Evolutionary conservation across 2,888 invertebrate species (phyloP), one percentile per base, ranked within the genome.

Genomic region (Morinoia aosen): DNA sequence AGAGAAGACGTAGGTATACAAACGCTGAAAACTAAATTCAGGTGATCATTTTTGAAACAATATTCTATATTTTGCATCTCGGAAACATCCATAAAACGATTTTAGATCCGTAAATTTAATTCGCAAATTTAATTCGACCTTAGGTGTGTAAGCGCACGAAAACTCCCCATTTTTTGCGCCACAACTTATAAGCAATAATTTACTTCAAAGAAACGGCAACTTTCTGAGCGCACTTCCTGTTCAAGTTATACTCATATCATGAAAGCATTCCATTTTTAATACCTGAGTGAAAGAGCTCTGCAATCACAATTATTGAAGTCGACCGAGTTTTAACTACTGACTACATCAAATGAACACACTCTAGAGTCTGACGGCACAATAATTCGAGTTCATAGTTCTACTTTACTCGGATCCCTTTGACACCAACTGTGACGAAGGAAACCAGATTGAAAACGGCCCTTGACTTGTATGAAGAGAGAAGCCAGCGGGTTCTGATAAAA

Each of bases 391-490:
- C 76, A 33, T 25, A 76, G 76, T 76, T 76, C 76, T 25, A 76
- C 76, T 76, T 76, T 76, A 33, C 25, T 76, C 19, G 25, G 76
- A 14, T 40, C 90, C 39, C 40, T 90, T 90, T 40, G 90, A 90
- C 48, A 90, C 90, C 39, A 90, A 48, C 11, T 40, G 90, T 90
- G 33, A 48, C 16, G 40, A 48, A 39, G 48, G 48, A 90, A 90
- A 90, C 16, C 39, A 48, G 90, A 90, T 90, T 76, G 48, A 11
- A 48, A 90, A 90, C 90, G 40, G 48, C 48, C 90, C 48, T 90
- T 90, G 90, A 90, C 40, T 48, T 19, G 90, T 90, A 90, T 48
- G 93, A 93, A 57, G 93, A 33, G 57, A 57, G 48, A 93, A 56
- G 93, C 57, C 57, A 93, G 57, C 58, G 58, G 93, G 8, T 57